A percentile compares a stretch with the other conserved stretches of the same genome.
phyloP scores from a whole-genome alignment of 2,113 vertebrate genomes.

The Ictidomys tridecemlineatus region DNA sequence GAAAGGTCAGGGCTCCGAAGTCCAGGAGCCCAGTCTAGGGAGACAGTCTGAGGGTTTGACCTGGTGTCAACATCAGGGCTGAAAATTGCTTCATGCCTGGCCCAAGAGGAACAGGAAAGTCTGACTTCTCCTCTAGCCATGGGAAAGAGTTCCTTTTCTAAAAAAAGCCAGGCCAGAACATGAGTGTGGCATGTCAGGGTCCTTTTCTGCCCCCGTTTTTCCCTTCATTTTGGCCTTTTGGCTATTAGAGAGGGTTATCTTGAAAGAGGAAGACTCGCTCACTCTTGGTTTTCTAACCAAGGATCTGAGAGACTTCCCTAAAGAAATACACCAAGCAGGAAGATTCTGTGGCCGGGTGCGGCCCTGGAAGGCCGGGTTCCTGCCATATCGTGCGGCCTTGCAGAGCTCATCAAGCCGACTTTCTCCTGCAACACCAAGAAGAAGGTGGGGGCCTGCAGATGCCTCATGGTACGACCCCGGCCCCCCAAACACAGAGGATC shows the following conservation, averaged over 20 bases:
- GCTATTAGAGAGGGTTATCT: conserved; percentile 18
- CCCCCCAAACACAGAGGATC: neutral
- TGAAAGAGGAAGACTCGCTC: conserved; percentile 68
- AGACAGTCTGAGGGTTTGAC: conserved; percentile 66
- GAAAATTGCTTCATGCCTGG: conserved; percentile 85
- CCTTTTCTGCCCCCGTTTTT: conserved; percentile 21
- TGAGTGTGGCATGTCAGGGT: conserved; percentile 46
- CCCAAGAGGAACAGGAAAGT: conserved; percentile 86
- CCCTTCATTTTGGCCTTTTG: conserved; percentile 16
- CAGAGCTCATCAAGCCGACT: neutral
- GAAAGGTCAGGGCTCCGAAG: conserved; percentile 22
- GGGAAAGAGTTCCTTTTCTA: conserved; percentile 81
- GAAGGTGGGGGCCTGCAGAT: neutral
- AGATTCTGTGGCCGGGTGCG: neutral
- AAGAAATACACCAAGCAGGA: conserved; percentile 55
- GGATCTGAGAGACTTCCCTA: conserved; percentile 78
- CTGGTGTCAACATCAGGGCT: conserved; percentile 79
- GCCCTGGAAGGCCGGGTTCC: neutral
- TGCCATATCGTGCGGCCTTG: neutral
- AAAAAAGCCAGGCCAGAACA: conserved; percentile 69
- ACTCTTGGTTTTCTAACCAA: conserved; percentile 62
- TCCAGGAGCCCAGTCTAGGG: neutral
- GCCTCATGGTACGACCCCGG: neutral
- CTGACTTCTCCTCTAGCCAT: conserved; percentile 82
- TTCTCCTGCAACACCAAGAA: neutral